Conservation (phyloP, 2,888 invertebrate species). For the Tiliacea citrago region DNA sequence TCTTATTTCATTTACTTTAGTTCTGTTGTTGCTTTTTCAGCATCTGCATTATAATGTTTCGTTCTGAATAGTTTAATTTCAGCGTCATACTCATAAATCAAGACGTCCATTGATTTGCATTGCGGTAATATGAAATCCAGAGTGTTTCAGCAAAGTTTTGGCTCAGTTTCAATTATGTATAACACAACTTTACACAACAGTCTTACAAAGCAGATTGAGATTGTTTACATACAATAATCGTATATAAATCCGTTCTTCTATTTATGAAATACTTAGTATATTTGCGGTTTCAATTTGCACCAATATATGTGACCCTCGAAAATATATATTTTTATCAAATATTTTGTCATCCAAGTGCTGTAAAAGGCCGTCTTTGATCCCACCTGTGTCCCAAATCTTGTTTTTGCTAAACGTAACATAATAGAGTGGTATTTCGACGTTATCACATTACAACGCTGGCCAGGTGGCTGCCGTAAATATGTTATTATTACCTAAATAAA, state of each 20-base stretch:
- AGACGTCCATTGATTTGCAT: conserved; percentile 40
- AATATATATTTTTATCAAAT: not conserved
- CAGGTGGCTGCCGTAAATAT: conserved; percentile 79
- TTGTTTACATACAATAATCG: conserved; percentile 31
- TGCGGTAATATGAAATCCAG: conserved; percentile 34
- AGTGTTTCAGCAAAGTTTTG: conserved; percentile 37
- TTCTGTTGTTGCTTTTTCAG: conserved; percentile 25
- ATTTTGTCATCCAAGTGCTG: conserved; percentile 6
- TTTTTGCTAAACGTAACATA: conserved; percentile 69
- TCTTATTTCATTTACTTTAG: conserved; percentile 4
- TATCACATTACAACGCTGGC: conserved; percentile 82
- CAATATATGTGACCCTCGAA: no score
- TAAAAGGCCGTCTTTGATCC: conserved; percentile 34
- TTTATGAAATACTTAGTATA: conserved; percentile 1
- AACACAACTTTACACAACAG: conserved; percentile 30
- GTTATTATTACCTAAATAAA: conserved; percentile 71
- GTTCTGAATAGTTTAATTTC: conserved; percentile 40
- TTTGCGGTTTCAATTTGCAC: conserved; percentile 10
- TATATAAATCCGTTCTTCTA: conserved; percentile 35
- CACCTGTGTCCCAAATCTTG: conserved; percentile 66
- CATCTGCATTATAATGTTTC: not conserved
- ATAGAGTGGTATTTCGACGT: conserved; percentile 77
- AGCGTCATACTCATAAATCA: conserved; percentile 39
- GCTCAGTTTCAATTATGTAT: conserved; percentile 58
- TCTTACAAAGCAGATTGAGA: conserved; percentile 28